A percentile compares a stretch with the other conserved stretches of the same genome.
Evolutionary conservation across 2,888 invertebrate species (phyloP).

Genomic region (Hesperia comma): DNA sequence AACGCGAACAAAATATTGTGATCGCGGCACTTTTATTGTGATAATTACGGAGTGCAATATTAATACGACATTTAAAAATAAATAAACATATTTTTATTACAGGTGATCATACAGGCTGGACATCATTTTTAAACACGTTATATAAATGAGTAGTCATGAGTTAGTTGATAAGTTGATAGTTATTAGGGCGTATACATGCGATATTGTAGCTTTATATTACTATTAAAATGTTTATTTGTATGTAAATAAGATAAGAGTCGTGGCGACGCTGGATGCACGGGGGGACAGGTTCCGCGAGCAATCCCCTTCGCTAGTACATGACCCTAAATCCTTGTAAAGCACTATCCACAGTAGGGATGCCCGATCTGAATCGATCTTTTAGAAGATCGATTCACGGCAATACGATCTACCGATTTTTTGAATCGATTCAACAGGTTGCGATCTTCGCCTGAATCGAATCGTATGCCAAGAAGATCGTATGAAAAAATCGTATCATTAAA

Average conservation of each 20-base stretch:
- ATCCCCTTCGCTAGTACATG: conserved; percentile 49
- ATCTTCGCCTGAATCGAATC: too few species aligned
- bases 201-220: conserved; percentile 33
- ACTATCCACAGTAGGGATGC: too few species aligned
- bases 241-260: conserved; percentile 49
- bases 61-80: conserved; percentile 21
- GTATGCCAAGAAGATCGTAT: too few species aligned
- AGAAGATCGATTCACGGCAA: too few species aligned
- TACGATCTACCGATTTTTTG: too few species aligned
- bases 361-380: too few species aligned
- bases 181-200: conserved; percentile 35
- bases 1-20: conserved; percentile 14
- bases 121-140: conserved; percentile 30
- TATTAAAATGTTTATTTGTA: conserved; percentile 32
- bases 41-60: conserved; percentile 34
- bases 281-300: conserved; percentile 60
- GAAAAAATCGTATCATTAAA: too few species aligned
- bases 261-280: conserved; percentile 66
- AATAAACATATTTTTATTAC: conserved; percentile 30
- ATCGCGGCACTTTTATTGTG: conserved; percentile 26
- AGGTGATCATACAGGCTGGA: conserved; percentile 31
- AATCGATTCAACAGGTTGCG: too few species aligned
- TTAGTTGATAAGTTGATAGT: conserved; percentile 36
- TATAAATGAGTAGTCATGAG: conserved; percentile 29
- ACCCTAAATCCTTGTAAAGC: conserved; percentile 58